Base-by-base conservation (phyloP, 2,113 vertebrate species). In the Anoplopoma fimbria region DNA sequence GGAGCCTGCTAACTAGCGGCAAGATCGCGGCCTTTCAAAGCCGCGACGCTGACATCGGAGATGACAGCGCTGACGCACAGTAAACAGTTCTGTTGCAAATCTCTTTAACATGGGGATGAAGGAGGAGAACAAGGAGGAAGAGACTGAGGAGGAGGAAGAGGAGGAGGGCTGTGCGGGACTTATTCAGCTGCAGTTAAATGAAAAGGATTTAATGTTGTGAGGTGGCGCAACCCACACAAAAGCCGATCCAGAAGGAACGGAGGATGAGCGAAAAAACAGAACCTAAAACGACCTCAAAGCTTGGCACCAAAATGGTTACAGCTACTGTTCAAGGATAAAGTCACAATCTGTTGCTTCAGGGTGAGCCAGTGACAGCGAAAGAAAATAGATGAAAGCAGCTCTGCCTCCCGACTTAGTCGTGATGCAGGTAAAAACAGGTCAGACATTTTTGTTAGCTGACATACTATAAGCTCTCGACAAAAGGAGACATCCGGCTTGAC, bases 21-120 rank as follows among this genome's bases (percentile, higher is more conserved):
- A 47, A 84, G 76, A 91, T 91, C 80, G 95, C 93, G 90, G 94
- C 92, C 95, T 95, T 96, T 96, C 94, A 55, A 96, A 89, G 93
- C 91, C 75, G 93, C 85, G 89, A 89, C 93, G 94, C 88, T 92
- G 94, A 95, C 94, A 96, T 93, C 95, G 92, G 92, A 96, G 94
- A 94, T 94, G 93, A 93, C 94, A 94, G 92, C 83, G 90, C 91
- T 88, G 95, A 93, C 84, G 77, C 71, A 38, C 63, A 74, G 82
- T 79, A 91, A 92, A 91, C 77, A 89, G 65, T 70, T 86, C 65
- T 83, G 64, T 58, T 57, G 62, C 79, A 83, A 86, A 92, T 86
- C 79, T 87, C 72, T 84, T 62, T 62, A 84, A 84, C 77, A 85
- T 63, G 57, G 34, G 31, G 68, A 87, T 70, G 77, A 78, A 69